Percentiles rank a stretch among this genome's conserved stretches.
These are phyloP conservation scores for Drosophila subsilvestris DNA, from an alignment of 2,888 invertebrate genomes.

Conservation along the genomic window DNA sequence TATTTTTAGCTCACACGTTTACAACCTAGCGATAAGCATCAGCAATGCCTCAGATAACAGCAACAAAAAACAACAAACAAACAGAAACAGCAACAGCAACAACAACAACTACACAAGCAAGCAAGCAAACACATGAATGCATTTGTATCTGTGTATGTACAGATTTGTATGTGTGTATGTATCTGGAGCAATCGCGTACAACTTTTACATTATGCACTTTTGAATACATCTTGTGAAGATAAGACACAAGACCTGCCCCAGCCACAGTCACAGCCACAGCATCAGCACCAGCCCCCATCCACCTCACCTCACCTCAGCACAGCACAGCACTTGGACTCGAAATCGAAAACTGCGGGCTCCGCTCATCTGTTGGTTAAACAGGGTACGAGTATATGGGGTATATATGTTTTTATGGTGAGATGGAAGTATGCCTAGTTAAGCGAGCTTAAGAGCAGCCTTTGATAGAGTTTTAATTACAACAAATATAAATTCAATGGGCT, in stretches of 20 bases:
- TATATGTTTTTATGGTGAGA: neutral
- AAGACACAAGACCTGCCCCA: conserved; percentile 35
- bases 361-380: neutral
- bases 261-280: neutral
- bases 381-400: conserved; percentile 21
- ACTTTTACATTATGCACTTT: conserved; percentile 76
- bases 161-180: conserved; percentile 30
- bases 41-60: conserved; percentile 74
- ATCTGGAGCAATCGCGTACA: conserved; percentile 74
- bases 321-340: neutral
- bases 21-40: conserved; percentile 72
- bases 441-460: too few relatives aligned
- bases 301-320: too few relatives aligned
- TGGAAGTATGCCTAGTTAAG: too few relatives aligned
- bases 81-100: conserved; percentile 50
- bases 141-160: neutral
- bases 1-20: conserved; percentile 76
- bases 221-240: conserved; percentile 75
- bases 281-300: too few relatives aligned
- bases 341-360: conserved; percentile 5
- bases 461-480: too few relatives aligned
- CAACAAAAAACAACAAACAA: conserved; percentile 21
- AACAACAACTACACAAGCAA: neutral
- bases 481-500: too few relatives aligned
- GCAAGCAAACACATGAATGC: neutral